Evolutionary conservation across 2,888 invertebrate species (phyloP).

Genomic region (Prionchulus punctatus): DNA sequence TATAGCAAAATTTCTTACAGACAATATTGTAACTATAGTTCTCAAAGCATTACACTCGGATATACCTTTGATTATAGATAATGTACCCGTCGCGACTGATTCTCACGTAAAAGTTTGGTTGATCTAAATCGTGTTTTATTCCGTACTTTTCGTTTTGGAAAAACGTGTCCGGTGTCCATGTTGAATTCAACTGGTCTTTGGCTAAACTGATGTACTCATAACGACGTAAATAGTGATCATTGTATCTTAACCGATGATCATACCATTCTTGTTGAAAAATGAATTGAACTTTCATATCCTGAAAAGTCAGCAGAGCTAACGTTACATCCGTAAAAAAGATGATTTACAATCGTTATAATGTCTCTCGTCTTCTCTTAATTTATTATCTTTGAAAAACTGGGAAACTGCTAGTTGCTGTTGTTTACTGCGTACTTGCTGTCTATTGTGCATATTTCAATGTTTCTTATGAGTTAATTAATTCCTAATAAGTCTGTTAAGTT

Average conservation of each 20-base stretch:
- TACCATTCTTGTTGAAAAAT: slow-evolving; percentile 4
- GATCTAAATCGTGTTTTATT: slow-evolving; percentile 10
- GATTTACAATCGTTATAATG: too few species aligned
- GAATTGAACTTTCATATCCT: slow-evolving; percentile 7
- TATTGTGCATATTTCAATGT: too few species aligned
- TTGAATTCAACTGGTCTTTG: slow-evolving; percentile 16
- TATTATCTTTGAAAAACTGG: too few species aligned
- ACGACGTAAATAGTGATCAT: not conserved
- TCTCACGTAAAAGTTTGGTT: slow-evolving; percentile 26
- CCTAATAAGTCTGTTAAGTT: too few species aligned
- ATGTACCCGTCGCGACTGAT: slow-evolving; percentile 27
- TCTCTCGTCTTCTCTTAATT: too few species aligned
- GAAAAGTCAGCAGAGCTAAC: too few species aligned
- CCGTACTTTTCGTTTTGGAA: slow-evolving; percentile 15
- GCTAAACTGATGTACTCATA: slow-evolving; percentile 23
- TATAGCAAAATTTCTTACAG: slow-evolving; percentile 12
- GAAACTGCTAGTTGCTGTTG: too few species aligned
- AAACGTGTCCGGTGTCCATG: slow-evolving; percentile 27
- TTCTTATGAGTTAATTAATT: too few species aligned
- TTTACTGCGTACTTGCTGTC: too few species aligned
- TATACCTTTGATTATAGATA: slow-evolving; percentile 24
- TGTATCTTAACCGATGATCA: slow-evolving; percentile 2
- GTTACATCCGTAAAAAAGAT: too few species aligned
- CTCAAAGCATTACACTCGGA: too few species aligned
- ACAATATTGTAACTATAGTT: too few species aligned